Base-by-base conservation (phyloP, 1,140 invertebrate genomes). In the Cydia amplana region DNA sequence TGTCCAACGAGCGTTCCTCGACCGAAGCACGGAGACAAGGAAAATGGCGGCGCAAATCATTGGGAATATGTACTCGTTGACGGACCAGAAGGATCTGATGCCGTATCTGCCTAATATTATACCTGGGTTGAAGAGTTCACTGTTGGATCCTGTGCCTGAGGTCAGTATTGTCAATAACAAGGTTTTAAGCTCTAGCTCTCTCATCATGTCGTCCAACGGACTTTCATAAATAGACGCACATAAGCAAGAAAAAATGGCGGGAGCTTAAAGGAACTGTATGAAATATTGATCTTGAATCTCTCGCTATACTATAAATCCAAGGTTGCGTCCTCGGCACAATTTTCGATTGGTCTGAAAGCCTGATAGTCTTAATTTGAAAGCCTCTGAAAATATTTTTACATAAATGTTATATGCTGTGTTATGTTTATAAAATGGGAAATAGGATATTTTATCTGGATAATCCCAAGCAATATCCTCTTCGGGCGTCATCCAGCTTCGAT, bases 31-130 rank as follows among this genome's bases (percentile, higher is more conserved):
- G 0, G 99, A 99, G 93, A 99, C 98, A 0, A 94, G 98, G 83
- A 99, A 99, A 94, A 99, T 99, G 98, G 98, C 99, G 25, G 98
- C 98, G n/a, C 97, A 98, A 93, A 99, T 99, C 86, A 99, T 99
- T 83, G 98, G 99, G 63, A 99, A 99, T 91, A 99, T 99, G 98
- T 99, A 99, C 93, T 99, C 98, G 0, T 94, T 99, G 10, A 99
- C 99, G 0, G 99, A 99, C 93, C 98, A 99, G 88, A 99, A 99
- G 93, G 99, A 99, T 93, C 94, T 99, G 73, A 96, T 97, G 73
- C 99, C 99, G 0, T 99, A 99, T 91, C 93, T 99, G 79, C 97
- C 98, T 2, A 98, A 96, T 65, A 98, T 99, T 78, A 98, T 99
- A 74, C 99, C 99, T 4, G 99, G 99, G 0, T 88, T 99, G 46